Evolutionary conservation across 2,797 vertebrate species (phyloP), one percentile per base, ranked within the genome.

Genomic region (Hipposideros larvatus): DNA sequence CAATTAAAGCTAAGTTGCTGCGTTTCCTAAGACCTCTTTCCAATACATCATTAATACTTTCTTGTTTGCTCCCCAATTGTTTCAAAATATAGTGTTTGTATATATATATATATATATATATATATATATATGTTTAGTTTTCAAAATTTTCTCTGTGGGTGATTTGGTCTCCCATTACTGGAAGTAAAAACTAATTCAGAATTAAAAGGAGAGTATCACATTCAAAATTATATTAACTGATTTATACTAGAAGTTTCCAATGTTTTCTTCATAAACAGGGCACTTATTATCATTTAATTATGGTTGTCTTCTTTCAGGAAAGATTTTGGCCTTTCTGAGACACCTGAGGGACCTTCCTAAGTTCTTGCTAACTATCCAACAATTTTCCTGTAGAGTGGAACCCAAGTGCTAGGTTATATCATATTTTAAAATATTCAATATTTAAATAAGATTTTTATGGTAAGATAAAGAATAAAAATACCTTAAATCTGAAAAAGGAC

Each of bases 391-490:
- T 37, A 37, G 53, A 66, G 24, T 74, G n/a, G 24, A 92, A 73
- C 18, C 4, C n/a, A 88, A 78, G n/a, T 88, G 4, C 43, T 95
- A 43, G 83, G 31, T 80, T 92, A 79, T 77, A 73, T 78, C 7
- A 89, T 6, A 14, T 94, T 86, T 24, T 92, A 82, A 91, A 94
- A 82, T 73, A 92, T 75, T 70, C 22, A 84, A n/a, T 66, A 77
- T 87, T 97, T 96, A 92, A 91, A 89, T 87, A 90, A 77, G 43
- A 79, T 85, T 96, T 90, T 79, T 63, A 95, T 90, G 66, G 4
- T 46, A 95, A 77, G 75, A 95, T 68, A 90, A 75, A 79, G 96
- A 97, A 96, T 83, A 82, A 92, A 91, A 96, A 93, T 95, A 84
- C 1, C 51, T 90, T 91, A 87, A 92, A 90, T 88, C 77, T 80